Conservation (phyloP, 2,797 vertebrate genomes). For the Gymnopithys bicolor region DNA sequence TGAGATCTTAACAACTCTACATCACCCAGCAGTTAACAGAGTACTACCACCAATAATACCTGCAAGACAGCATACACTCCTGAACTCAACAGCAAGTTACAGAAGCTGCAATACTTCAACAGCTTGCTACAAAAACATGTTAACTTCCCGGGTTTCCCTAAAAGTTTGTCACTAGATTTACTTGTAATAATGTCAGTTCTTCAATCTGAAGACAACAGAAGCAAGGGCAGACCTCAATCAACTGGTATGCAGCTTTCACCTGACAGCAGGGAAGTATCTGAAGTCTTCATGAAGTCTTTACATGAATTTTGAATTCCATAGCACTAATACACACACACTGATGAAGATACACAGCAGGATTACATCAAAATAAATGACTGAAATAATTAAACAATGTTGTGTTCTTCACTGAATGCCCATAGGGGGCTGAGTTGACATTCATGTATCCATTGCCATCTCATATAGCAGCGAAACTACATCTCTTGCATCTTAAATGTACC, state of each 20-base stretch:
- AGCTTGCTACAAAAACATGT: neutral
- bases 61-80: neutral
- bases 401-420: neutral
- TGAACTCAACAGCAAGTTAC: neutral
- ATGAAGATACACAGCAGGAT: neutral
- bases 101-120: neutral
- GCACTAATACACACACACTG: neutral
- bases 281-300: neutral
- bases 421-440: neutral
- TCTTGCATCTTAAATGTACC: neutral
- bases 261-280: neutral
- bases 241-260: neutral
- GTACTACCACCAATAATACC: neutral
- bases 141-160: neutral
- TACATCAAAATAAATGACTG: neutral
- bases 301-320: neutral
- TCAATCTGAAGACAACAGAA: neutral
- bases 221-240: neutral
- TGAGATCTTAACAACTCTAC: neutral
- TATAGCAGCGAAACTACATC: neutral
- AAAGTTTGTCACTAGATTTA: neutral
- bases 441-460: neutral
- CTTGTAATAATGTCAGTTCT: neutral
- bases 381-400: neutral
- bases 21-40: neutral